A percentile compares a stretch with the other conserved stretches of the same genome.
phyloP scores from a whole-genome alignment of 2,797 vertebrate genomes.

The Eupleurogrammus muticus region DNA sequence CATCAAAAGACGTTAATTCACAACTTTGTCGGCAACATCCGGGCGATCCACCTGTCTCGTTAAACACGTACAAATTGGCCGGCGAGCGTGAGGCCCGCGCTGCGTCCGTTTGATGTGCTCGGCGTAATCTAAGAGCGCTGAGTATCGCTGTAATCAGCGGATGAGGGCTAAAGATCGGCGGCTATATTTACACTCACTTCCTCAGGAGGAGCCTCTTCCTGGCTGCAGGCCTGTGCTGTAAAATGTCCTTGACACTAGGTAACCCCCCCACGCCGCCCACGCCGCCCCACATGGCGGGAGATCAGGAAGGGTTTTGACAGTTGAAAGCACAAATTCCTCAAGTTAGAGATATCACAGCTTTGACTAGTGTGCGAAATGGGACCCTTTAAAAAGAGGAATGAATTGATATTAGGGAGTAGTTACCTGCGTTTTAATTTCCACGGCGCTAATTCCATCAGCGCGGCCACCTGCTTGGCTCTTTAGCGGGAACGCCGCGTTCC shows the following conservation, averaged over 20 bases:
- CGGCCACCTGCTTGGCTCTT: too few species aligned
- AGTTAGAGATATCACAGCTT: too few species aligned
- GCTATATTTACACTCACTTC: constrained; percentile 20
- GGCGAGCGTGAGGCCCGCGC: constrained; percentile 33
- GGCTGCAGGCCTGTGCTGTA: not conserved
- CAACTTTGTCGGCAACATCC: constrained; percentile 22
- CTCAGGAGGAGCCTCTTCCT: constrained; percentile 21
- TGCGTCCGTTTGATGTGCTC: constrained; percentile 41
- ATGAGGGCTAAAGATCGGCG: constrained; percentile 38
- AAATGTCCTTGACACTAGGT: constrained; percentile 3
- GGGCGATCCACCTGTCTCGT: constrained; percentile 51
- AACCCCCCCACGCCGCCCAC: not conserved
- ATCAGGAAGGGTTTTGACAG: too few species aligned
- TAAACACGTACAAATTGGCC: constrained; percentile 63
- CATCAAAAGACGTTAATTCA: constrained; percentile 51
- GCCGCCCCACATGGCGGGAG: too few species aligned
- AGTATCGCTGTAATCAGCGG: constrained; percentile 45
- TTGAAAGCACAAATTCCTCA: too few species aligned
- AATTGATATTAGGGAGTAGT: not conserved
- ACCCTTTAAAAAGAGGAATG: not conserved
- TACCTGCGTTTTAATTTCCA: not conserved
- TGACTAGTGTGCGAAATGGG: too few species aligned
- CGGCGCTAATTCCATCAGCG: too few species aligned
- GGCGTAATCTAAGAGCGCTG: constrained; percentile 26
- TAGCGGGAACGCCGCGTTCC: not conserved